phyloP scores from a whole-genome alignment of 2,888 invertebrate species.

The Alviniconcha strummeri region DNA sequence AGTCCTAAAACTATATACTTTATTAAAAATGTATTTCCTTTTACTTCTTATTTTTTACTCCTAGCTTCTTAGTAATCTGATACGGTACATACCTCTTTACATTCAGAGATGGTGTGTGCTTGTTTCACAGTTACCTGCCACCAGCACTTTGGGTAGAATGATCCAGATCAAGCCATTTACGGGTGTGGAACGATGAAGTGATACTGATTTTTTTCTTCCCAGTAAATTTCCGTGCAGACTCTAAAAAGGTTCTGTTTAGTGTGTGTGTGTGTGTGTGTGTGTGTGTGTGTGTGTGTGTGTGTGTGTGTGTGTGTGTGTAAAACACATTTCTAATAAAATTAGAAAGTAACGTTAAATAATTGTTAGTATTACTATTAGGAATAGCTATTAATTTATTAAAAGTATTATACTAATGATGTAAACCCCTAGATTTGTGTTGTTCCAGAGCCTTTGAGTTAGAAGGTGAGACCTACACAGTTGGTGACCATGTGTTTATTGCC shows the following conservation, averaged over 20 bases:
- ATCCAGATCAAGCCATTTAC: neutral
- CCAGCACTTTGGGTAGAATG: too few species aligned
- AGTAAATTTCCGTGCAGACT: too few species aligned
- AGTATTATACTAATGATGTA: neutral
- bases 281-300: neutral
- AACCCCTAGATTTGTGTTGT: constrained; percentile 27
- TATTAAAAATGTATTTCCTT: too few species aligned
- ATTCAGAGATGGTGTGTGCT: too few species aligned
- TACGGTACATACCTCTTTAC: too few species aligned
- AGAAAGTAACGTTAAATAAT: too few species aligned
- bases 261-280: neutral
- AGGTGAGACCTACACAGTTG: constrained; percentile 49
- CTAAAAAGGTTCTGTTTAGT: too few species aligned
- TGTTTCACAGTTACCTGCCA: too few species aligned
- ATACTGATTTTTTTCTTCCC: neutral
- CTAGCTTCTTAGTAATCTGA: too few species aligned
- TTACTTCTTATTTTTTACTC: too few species aligned
- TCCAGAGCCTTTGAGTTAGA: constrained; percentile 56
- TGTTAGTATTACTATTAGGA: neutral
- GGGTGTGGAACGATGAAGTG: neutral
- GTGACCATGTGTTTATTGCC: constrained; percentile 65
- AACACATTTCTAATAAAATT: too few species aligned
- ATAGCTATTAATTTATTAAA: neutral
- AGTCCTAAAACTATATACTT: too few species aligned
- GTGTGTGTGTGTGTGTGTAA: neutral